phyloP scores from a whole-genome alignment of 2,888 invertebrate species.

The Myopa testacea region DNA sequence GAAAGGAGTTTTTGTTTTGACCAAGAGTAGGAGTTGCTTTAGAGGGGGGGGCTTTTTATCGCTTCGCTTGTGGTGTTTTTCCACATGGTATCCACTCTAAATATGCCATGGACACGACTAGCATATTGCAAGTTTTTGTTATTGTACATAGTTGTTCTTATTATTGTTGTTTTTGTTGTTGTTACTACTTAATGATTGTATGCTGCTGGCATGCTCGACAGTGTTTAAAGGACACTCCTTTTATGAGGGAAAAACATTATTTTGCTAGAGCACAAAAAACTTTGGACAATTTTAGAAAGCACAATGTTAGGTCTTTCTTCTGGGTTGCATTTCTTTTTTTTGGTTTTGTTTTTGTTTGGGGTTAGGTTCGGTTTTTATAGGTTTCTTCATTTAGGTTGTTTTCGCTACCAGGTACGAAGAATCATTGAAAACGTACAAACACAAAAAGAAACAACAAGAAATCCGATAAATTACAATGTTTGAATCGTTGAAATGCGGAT shows the following conservation, averaged over 20 bases:
- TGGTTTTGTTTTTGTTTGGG: background rate
- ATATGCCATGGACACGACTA: too few species aligned
- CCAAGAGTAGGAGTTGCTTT: too few species aligned
- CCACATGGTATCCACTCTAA: too few species aligned
- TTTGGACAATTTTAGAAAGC: background rate
- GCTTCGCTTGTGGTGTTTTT: too few species aligned
- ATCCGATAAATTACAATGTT: background rate
- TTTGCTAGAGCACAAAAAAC: background rate
- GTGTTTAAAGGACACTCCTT: constrained; percentile 21
- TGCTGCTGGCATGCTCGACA: constrained; percentile 21
- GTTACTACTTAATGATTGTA: constrained; percentile 5
- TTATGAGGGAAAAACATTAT: background rate
- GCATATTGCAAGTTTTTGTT: background rate
- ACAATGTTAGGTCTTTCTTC: background rate
- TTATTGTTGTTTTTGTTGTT: background rate
- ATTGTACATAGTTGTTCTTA: background rate
- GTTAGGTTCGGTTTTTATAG: background rate
- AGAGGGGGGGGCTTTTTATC: too few species aligned
- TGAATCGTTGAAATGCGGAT: constrained; percentile 20
- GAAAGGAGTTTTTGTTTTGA: too few species aligned
- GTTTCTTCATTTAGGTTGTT: background rate
- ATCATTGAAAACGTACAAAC: background rate
- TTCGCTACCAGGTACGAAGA: background rate
- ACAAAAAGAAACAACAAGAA: background rate
- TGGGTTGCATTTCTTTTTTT: background rate